Percentiles rank a stretch among this genome's conserved stretches.
phyloP scores from a whole-genome alignment of 2,797 vertebrate genomes.

The Pristis pectinata region DNA sequence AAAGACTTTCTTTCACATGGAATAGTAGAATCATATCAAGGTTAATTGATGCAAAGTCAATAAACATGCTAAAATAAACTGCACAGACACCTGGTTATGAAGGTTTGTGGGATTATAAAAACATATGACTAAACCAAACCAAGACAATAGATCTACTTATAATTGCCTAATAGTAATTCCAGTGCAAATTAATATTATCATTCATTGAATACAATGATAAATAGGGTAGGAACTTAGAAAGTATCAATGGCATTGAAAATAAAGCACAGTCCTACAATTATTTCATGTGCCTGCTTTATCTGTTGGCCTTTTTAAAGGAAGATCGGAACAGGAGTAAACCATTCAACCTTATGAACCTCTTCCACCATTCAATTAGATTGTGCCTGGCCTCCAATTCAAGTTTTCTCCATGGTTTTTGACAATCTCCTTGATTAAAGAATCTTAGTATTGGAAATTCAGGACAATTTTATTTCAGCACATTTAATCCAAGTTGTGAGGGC shows the following conservation, averaged over 20 bases:
- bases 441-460: not conserved
- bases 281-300: not conserved
- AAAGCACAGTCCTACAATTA: not conserved
- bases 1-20: not conserved
- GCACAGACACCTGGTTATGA: not conserved
- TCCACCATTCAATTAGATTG: not conserved
- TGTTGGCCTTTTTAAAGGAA: not conserved
- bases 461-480: not conserved
- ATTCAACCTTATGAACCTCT: not conserved
- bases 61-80: not conserved
- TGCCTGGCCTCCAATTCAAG: not conserved
- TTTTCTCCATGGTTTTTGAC: not conserved
- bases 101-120: not conserved
- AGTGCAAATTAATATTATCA: not conserved
- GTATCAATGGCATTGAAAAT: not conserved
- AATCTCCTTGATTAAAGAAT: not conserved
- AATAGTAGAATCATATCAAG: not conserved
- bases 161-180: not conserved
- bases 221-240: not conserved
- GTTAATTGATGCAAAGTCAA: constrained; percentile 11
- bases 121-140: constrained; percentile 14
- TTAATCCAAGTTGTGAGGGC: not conserved
- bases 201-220: not conserved
- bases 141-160: too few relatives aligned
- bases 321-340: not conserved